phyloP scores from a whole-genome alignment of 2,888 invertebrate species.

The Philonicus albiceps region DNA sequence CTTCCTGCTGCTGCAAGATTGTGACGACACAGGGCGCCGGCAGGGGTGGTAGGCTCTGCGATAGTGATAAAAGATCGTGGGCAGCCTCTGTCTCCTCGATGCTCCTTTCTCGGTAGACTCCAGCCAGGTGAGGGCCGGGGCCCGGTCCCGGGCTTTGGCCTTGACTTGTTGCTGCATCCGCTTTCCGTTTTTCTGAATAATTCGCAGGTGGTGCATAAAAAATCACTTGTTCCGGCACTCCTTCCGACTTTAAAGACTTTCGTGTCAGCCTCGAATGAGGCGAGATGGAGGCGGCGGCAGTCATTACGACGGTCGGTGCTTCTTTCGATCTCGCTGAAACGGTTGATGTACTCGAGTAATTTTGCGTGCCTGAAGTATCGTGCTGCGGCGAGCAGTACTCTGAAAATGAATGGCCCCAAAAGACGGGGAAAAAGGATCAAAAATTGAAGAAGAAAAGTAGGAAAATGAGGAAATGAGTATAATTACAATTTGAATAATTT shows the following conservation, averaged over 20 bases:
- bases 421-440: constrained; percentile 30
- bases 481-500: constrained; percentile 36
- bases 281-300: constrained; percentile 37
- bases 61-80: constrained; percentile 79
- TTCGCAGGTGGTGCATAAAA: constrained; percentile 62
- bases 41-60: constrained; percentile 79
- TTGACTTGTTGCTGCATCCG: constrained; percentile 35
- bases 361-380: constrained; percentile 37
- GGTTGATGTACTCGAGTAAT: constrained; percentile 41
- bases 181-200: constrained; percentile 42
- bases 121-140: neutral
- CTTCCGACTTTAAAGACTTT: constrained; percentile 52
- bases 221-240: constrained; percentile 58
- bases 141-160: neutral
- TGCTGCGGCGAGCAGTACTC: constrained; percentile 31
- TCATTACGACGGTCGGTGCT: constrained; percentile 42
- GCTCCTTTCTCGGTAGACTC: constrained; percentile 66
- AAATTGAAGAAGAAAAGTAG: constrained; percentile 11
- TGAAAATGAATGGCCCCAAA: constrained; percentile 33
- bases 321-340: constrained; percentile 26
- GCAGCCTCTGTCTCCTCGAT: constrained; percentile 90
- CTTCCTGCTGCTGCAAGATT: constrained; percentile 65
- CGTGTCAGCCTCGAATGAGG: constrained; percentile 39
- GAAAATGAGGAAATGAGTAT: constrained; percentile 24
- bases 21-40: constrained; percentile 75